Conservation (phyloP, 2,888 invertebrate species). For the Tipula helvola region DNA sequence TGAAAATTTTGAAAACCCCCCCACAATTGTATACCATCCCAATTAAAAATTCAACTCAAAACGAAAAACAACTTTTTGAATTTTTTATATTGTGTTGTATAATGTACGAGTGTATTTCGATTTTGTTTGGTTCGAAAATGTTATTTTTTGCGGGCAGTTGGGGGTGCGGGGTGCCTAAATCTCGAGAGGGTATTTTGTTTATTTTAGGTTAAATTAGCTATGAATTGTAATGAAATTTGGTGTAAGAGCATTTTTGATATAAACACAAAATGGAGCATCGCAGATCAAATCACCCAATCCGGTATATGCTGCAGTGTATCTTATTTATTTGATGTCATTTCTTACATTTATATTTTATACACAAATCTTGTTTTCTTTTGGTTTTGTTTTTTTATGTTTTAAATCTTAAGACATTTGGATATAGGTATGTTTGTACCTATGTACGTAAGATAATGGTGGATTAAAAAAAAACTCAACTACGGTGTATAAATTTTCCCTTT, state of each 20-base stretch:
- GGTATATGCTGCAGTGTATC: background rate
- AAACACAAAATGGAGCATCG: background rate
- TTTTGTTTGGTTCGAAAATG: background rate
- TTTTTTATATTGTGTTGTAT: background rate
- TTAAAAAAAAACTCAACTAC: too few species aligned
- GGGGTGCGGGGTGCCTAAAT: background rate
- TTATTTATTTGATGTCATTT: background rate
- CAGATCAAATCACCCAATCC: background rate
- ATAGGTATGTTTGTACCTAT: background rate
- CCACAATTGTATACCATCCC: background rate
- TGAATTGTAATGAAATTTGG: background rate
- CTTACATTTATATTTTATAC: background rate
- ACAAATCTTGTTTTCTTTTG: background rate
- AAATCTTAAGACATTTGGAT: background rate
- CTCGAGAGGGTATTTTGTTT: background rate
- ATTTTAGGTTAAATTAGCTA: background rate
- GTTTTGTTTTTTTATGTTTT: background rate
- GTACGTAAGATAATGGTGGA: background rate
- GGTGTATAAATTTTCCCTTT: background rate
- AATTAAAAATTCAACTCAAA: background rate
- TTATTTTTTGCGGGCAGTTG: background rate
- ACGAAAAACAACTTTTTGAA: background rate
- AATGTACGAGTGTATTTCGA: background rate
- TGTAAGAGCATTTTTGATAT: background rate
- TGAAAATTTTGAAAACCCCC: background rate